phyloP scores from a whole-genome alignment of 2,888 invertebrate genomes.

The Labia minor region DNA sequence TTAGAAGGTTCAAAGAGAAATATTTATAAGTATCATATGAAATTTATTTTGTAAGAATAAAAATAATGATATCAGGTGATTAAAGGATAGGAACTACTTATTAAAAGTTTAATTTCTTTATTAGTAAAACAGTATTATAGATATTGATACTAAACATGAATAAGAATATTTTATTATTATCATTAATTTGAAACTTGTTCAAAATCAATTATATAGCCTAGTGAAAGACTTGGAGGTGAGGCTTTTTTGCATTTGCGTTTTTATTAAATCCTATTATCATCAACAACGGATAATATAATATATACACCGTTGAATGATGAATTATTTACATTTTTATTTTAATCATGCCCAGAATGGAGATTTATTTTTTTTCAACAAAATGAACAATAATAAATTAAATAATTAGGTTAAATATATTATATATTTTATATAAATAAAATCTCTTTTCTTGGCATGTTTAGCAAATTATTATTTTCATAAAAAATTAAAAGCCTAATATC shows the following conservation, averaged over 20 bases:
- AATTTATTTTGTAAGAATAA: no score
- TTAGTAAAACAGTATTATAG: background rate
- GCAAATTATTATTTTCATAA: no score
- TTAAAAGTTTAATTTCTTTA: no score
- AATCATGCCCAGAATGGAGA: background rate
- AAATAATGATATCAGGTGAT: no score
- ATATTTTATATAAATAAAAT: background rate
- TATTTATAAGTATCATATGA: no score
- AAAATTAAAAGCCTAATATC: no score
- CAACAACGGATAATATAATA: background rate
- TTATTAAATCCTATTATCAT: background rate
- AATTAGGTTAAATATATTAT: background rate
- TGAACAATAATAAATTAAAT: background rate
- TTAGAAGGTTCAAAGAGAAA: no score
- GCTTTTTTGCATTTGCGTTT: slow-evolving; percentile 8
- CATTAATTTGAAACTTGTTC: no score
- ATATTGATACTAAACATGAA: background rate
- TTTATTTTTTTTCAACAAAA: background rate
- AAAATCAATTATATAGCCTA: slow-evolving; percentile 14
- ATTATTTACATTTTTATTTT: background rate
- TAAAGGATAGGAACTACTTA: no score
- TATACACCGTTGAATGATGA: background rate
- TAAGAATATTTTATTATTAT: background rate
- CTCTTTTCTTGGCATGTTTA: no score
- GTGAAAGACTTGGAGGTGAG: slow-evolving; percentile 23